Evolutionary conservation across 2,797 vertebrate genomes (phyloP), one percentile per base, ranked within the genome.

Genomic region (Notolepis coatsorum): DNA sequence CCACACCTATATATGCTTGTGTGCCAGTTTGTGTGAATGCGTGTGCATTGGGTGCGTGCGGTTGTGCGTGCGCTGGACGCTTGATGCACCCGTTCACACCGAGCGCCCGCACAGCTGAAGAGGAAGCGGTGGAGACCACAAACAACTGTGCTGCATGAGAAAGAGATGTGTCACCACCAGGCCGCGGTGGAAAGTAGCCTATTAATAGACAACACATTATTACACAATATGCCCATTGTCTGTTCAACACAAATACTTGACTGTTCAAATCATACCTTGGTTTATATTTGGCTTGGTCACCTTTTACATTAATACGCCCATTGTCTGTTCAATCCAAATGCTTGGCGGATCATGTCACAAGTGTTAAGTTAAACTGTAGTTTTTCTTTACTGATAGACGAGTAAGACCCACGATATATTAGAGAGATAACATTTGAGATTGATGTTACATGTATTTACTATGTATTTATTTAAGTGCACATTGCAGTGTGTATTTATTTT

Each of bases 141-240:
- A 62, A 63, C 52, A 75, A 73, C 64, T 65, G 49, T 47, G 39
- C 41, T 47, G 39, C 41, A 49, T 18, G 9, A 58, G 6, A 45
- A 24, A 33, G 52, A 57, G 33, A 45, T 20, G 3, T 41, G 23
- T 54, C n/a, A 54, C 10, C 17, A 20, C 10, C 17, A 20, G 39
- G 1, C 38, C 17, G 6, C 24, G 24, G 38, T 61, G 78, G 68
- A 75, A 71, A 69, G 60, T 24, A 18, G 13, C 61, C 51, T 69
- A 71, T 70, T 61, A 72, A 64, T 66, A 79, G 65, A 53, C 27
- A 58, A 35, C 33, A 66, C 49, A 46, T 70, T 46, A 46, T 70
- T 47, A 60, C 53, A 65, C 38, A 43, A 65, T 61, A 17, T 39
- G 20, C 13, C 42, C 30, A 59, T 69, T 65, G 58, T 37, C 38